These are phyloP conservation scores for Acanthosepion lycidas DNA, from an alignment of 2,888 invertebrate genomes.

Conservation along the genomic window DNA sequence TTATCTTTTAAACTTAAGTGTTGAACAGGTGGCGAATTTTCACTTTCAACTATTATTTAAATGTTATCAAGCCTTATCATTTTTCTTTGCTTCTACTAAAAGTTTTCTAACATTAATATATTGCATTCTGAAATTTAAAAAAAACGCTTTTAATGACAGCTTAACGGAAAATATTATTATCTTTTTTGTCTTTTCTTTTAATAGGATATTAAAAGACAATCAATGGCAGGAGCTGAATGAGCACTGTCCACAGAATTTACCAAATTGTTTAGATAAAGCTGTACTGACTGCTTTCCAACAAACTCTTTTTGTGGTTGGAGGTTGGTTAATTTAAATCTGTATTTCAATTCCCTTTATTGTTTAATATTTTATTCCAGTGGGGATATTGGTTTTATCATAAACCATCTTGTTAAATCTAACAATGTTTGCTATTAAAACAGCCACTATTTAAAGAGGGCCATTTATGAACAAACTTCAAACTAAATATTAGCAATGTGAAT, in stretches of 20 bases:
- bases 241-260: neutral
- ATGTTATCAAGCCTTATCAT: no score
- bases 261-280: neutral
- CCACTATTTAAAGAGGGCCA: no score
- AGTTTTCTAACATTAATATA: no score
- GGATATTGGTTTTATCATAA: neutral
- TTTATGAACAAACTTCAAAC: no score
- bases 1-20: no score
- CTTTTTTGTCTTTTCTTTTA: neutral
- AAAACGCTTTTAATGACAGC: neutral
- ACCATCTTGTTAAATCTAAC: neutral
- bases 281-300: neutral
- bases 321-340: neutral
- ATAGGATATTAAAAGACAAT: neutral
- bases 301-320: neutral
- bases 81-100: no score
- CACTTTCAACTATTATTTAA: no score
- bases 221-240: neutral
- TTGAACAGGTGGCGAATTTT: no score
- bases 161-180: neutral
- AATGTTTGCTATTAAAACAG: no score
- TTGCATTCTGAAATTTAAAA: neutral
- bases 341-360: neutral
- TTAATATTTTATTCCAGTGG: neutral
- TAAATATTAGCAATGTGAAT: no score